Evolutionary conservation across 2,113 vertebrate genomes (phyloP), one percentile per base, ranked within the genome.

Genomic region (Cygnus atratus): DNA sequence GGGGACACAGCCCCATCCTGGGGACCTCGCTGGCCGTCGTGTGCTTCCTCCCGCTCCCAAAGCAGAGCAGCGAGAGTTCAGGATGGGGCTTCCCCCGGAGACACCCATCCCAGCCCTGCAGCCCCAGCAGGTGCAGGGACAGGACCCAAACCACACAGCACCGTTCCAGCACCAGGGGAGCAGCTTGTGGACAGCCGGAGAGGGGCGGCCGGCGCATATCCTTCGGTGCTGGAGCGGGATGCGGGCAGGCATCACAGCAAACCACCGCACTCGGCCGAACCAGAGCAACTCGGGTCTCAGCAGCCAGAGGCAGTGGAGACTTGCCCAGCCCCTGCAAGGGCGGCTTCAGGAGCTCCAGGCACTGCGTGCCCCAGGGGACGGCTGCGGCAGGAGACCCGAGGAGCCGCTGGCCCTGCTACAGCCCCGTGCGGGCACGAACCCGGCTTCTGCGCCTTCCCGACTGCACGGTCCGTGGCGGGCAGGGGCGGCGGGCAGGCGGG

Each of bases 401-500:
- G 6, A 46, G 61, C 52, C 61, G 70, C 41, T 35, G 83, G 39
- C 39, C 44, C 54, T 68, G 50, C 83, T 35, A 43, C 71, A 67
- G 68, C 28, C 37, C 57, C 44, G 29, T 87, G 61, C 54, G 73
- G 44, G 54, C 93, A 98, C 98, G 97, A 98, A 98, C 98, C 98
- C 93, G 98, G 98, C 88, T 93, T 98, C 97, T 98, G 98, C 73
- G 98, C 98, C 97, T 98, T 98, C 96, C 98, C 97, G 94, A 99
- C 98, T 88, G 98, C 98, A 97, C 98, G 98, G 96, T 98, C 98
- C 93, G 97, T 97, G 91, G 90, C 68, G 78, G 97, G 97, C 16
- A 97, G 92, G 54, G 97, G 96, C 26, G 96, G 90, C 90, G 98
- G 96, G 85, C 46, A 84, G 71, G 95, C 93, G 83, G 71, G 94